Conservation (phyloP, 2,797 vertebrate genomes). For the Lagorchestes hirsutus region DNA sequence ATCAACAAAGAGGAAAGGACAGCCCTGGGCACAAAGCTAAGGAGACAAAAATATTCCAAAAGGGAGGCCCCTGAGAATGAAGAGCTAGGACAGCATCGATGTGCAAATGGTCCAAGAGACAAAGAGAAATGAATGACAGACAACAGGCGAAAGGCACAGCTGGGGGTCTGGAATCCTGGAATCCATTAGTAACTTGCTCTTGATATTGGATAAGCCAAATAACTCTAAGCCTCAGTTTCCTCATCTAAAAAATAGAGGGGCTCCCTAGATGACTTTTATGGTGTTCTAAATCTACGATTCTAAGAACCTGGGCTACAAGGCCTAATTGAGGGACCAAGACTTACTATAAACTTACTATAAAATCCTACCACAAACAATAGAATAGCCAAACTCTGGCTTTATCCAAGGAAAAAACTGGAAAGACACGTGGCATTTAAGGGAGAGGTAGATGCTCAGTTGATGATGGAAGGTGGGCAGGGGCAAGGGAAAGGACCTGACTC, state of each 20-base stretch:
- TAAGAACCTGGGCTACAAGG: background rate
- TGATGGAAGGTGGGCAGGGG: background rate
- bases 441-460: background rate
- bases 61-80: slow-evolving; percentile 15
- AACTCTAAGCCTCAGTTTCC: background rate
- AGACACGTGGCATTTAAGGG: slow-evolving; percentile 17
- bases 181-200: background rate
- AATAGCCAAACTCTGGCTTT: slow-evolving; percentile 27
- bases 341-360: background rate
- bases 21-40: slow-evolving; percentile 27
- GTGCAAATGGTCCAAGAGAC: slow-evolving; percentile 22
- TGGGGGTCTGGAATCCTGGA: background rate
- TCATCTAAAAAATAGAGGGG: background rate
- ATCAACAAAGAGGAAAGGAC: slow-evolving; percentile 37
- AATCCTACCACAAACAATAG: slow-evolving; percentile 44
- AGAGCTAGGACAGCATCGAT: slow-evolving; percentile 1
- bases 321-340: background rate
- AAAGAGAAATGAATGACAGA: slow-evolving; percentile 35
- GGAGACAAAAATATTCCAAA: background rate
- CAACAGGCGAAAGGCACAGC: background rate
- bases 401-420: background rate
- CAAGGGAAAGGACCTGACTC: background rate
- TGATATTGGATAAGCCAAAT: background rate
- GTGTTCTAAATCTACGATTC: background rate
- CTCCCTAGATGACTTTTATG: background rate